Base-by-base conservation (phyloP, 2,113 vertebrate genomes). In the Macquaria australasica region DNA sequence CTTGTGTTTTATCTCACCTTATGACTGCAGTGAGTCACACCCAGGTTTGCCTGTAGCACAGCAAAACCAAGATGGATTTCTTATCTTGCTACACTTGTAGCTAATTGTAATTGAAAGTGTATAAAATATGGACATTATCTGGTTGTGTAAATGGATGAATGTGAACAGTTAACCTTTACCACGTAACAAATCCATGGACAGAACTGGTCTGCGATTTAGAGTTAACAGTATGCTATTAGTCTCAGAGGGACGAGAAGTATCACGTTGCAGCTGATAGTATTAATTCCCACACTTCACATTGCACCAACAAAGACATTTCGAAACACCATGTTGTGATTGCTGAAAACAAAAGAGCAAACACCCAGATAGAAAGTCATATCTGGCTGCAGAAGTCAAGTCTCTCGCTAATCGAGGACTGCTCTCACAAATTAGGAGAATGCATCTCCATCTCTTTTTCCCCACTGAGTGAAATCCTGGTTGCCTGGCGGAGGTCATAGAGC, bases 401-500 rank as follows among this genome's bases (percentile, higher is more conserved):
- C 12, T 28, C 45, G 20, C 39, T 48, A 41, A 77, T 21, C 15
- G 0, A 84, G 48, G n/a, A 4, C 3, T 39, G 55, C 31, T 51
- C 23, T 69, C 45, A 37, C 21, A 56, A 10, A 79, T 74, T 56
- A 39, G 6, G 28, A 56, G 21, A 39, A 51, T 12, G 28, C 37
- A 9, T 70, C 62, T 66, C 0, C 15, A 0, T 88, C 64, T 39
- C 28, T 74, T 45, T 77, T 39, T 31, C 12, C 63, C 14, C 18
- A 0, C 63, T 56, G 62, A 41, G 31, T 74, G 18, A 87, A 83
- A 78, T 76, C 71, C 72, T 41, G 67, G 69, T 55, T 73, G 72
- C 77, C 37, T 62, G 62, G n/a, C 31, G 0, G 77, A 88, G 89
- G 86, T 91, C 90, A 86, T 15, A 70, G 70, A 87, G 82, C 87